Evolutionary conservation across 2,113 vertebrate genomes (phyloP), one percentile per base, ranked within the genome.

Genomic region (Myotis yumanensis): DNA sequence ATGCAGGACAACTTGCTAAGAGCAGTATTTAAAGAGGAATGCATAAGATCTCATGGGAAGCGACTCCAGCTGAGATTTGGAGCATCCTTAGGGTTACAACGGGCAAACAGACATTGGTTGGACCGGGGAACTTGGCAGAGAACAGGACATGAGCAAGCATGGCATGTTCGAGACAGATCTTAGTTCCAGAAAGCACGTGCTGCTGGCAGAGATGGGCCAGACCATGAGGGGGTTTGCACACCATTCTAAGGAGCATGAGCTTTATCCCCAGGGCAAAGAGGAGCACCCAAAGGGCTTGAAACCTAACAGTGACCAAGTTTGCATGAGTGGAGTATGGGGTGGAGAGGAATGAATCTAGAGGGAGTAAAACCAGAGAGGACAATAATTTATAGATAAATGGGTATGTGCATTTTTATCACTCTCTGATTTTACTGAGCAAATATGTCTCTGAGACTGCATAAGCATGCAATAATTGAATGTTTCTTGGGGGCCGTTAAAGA

Each of bases 341-440:
- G 32, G 11, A 52, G 40, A 64, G 22, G 43, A n/a, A 37, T 35
- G 40, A 76, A 80, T 54, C 7, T 15, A 80, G 87, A 76, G 23
- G n/a, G 17, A 89, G n/a, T 35, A 37, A 94, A 84, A 48, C 11
- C 30, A 82, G 57, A 87, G 23, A 46, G 28, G 10, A 52, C 25
- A n/a, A 0, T 68, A 17, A 72, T 51, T 90, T 90, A 57, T 5
- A 86, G 57, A 69, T 87, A 80, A 93, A 52, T 52, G 35, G 32
- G 16, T 17, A 51, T 69, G 48, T 4, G 3, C 30, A 51, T 75
- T 81, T 87, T 77, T 28, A 75, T 7, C 11, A 43, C 57, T 88
- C 88, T 88, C 81, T 89, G 46, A 92, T 92, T 66, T 92, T 43
- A 85, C 46, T 51, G 17, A 81, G 83, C 52, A 96, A 51, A 62